Percentiles rank a stretch among this genome's conserved stretches.
Evolutionary conservation across 2,888 invertebrate species (phyloP).

Genomic region (Archips crataeganus): DNA sequence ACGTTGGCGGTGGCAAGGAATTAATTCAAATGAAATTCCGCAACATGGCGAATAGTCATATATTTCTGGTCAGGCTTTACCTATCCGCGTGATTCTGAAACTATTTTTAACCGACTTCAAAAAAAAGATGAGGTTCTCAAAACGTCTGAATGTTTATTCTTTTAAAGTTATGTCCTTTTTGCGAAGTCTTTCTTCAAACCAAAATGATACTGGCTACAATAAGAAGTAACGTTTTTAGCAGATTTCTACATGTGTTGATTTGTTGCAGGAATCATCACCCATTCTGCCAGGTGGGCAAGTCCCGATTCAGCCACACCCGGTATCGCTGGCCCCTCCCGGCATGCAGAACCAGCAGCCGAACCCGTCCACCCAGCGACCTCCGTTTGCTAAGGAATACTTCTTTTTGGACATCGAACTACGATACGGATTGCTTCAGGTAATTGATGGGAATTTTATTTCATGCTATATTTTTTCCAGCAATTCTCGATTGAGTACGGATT

Average conservation of each 20-base stretch:
- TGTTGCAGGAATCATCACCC: slow-evolving; percentile 60
- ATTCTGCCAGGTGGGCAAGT: slow-evolving; percentile 51
- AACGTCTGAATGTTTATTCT: too few relatives aligned
- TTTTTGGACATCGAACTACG: slow-evolving; percentile 97
- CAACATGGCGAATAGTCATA: too few relatives aligned
- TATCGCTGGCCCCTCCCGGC: slow-evolving; percentile 61
- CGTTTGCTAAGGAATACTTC: slow-evolving; percentile 92
- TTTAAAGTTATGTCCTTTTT: too few relatives aligned
- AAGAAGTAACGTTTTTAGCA: not conserved
- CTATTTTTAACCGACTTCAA: too few relatives aligned
- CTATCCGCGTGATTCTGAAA: too few relatives aligned
- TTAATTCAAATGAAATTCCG: too few relatives aligned
- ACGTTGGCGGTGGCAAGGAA: too few relatives aligned
- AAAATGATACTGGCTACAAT: too few relatives aligned
- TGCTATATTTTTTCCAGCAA: not conserved
- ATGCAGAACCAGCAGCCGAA: slow-evolving; percentile 55
- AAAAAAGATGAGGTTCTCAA: too few relatives aligned
- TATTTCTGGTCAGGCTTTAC: too few relatives aligned
- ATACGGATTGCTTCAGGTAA: slow-evolving; percentile 96
- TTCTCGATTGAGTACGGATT: not conserved
- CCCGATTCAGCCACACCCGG: slow-evolving; percentile 67
- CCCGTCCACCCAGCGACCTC: slow-evolving; percentile 79
- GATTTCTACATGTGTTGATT: not conserved
- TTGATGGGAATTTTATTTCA: slow-evolving; percentile 38
- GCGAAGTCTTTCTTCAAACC: too few relatives aligned